Evolutionary conservation across 2,888 invertebrate species (phyloP), one percentile per base, ranked within the genome.

Genomic region (Drosophila incognita): DNA sequence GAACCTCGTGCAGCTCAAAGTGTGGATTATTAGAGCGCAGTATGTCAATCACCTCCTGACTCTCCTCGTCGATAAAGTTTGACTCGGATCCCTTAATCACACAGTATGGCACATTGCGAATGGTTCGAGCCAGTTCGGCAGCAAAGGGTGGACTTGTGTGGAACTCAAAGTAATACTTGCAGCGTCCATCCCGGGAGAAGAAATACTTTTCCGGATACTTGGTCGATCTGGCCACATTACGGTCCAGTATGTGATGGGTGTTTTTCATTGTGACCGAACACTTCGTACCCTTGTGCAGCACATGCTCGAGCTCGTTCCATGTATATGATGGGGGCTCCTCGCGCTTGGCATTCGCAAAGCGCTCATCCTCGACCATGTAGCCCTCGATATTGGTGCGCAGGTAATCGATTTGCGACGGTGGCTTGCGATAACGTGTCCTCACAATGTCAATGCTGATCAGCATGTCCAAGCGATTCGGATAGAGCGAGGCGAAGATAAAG

Each of bases 61-160:
- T 88, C 77, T 95, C 94, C 4, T 93, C 92, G 36, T 95, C 94
- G 74, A 93, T 94, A 72, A 93, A 95, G 1, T 94, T 93, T 0
- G 94, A 95, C 66, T 94, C 93, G 57, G 94, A 94, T 0, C 94
- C 95, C 91, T 95, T 95, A 4, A 96, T 93, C 52, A 95, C 94
- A 65, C 96, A 93, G 33, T 95, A 94, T 2, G 96, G 96, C 77
- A 95, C 95, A 60, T 91, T 86, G 67, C 93, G 94, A 15, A 96
- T 94, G 33, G 94, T 93, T 49, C 92, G 92, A 0, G 95, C 94
- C 74, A 95, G 90, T 62, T 94, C 94, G 57, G 94, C 93, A 2
- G 95, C 93, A 66, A 95, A 94, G 5, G 94, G 94, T 0, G 84
- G 79, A 29, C 86, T 81, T 3, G 88, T 82, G 15, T 82, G 74